Percentiles rank a stretch among this genome's conserved stretches.
Conservation (phyloP, 2,888 invertebrate species). For the Trichacis sp. region DNA sequence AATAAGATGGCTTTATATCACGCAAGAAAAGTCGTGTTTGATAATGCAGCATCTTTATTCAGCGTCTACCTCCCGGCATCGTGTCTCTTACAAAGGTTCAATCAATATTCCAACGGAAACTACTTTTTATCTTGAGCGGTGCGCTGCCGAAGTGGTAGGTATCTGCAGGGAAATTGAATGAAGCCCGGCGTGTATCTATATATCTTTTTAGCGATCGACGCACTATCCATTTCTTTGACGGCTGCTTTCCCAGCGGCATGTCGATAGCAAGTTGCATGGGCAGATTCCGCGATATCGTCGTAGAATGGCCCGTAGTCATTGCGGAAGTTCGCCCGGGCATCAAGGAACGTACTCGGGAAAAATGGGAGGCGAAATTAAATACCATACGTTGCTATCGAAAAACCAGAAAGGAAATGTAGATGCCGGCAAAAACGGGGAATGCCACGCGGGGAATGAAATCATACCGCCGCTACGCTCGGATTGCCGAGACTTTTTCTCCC, state of each 20-base stretch:
- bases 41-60: constrained; percentile 6
- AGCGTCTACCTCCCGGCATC: not conserved
- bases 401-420: not conserved
- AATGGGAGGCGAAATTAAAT: not conserved
- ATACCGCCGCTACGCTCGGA: too few relatives aligned
- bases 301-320: not conserved
- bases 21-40: constrained; percentile 4
- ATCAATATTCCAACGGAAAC: constrained; percentile 7
- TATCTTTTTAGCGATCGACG: not conserved
- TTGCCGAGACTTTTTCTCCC: not conserved
- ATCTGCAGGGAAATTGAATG: constrained; percentile 1
- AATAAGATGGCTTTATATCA: not conserved
- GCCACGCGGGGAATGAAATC: too few relatives aligned
- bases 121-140: constrained; percentile 3
- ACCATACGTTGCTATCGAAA: not conserved
- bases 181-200: not conserved
- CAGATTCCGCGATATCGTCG: not conserved
- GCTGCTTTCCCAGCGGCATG: not conserved
- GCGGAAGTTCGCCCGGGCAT: not conserved
- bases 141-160: not conserved
- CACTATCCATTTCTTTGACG: constrained; percentile 1
- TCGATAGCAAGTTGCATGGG: not conserved
- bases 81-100: constrained; percentile 2
- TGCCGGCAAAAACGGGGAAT: not conserved
- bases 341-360: not conserved